Conservation (phyloP, 2,113 vertebrate species). For the Xiphias gladius region DNA sequence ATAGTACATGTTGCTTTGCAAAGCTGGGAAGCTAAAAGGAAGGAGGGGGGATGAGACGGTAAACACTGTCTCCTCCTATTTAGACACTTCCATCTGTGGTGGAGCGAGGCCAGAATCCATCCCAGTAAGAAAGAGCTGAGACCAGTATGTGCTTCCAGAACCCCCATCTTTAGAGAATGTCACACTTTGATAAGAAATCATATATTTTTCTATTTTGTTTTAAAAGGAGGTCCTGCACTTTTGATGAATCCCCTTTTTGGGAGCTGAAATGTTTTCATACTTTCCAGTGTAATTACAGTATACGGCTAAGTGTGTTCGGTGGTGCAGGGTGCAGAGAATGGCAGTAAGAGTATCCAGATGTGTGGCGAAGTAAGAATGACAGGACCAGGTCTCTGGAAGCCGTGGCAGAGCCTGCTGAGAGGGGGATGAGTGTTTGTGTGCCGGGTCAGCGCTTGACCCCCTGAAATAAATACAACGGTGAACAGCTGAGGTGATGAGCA, state of each 20-base stretch:
- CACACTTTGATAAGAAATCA: constrained; percentile 15
- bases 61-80: constrained; percentile 69
- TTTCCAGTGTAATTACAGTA: constrained; percentile 49
- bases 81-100: constrained; percentile 72
- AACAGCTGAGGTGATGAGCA: constrained; percentile 64
- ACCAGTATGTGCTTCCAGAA: constrained; percentile 44
- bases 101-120: constrained; percentile 53
- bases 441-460: constrained; percentile 72
- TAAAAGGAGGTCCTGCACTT: not conserved
- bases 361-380: constrained; percentile 60
- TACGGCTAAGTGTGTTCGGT: constrained; percentile 1
- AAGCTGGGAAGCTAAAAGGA: constrained; percentile 48
- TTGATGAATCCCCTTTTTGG: constrained; percentile 24
- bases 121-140: constrained; percentile 51
- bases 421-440: constrained; percentile 71
- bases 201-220: constrained; percentile 6
- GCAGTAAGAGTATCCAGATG: constrained; percentile 73
- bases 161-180: constrained; percentile 18
- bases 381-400: constrained; percentile 49
- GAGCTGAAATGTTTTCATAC: constrained; percentile 43
- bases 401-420: constrained; percentile 41
- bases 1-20: constrained; percentile 47
- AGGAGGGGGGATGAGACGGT: constrained; percentile 31
- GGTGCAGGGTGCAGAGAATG: constrained; percentile 7
- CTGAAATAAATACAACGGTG: constrained; percentile 73